phyloP scores from a whole-genome alignment of 2,797 vertebrate species.

The Schizothorax lantsangensis region DNA sequence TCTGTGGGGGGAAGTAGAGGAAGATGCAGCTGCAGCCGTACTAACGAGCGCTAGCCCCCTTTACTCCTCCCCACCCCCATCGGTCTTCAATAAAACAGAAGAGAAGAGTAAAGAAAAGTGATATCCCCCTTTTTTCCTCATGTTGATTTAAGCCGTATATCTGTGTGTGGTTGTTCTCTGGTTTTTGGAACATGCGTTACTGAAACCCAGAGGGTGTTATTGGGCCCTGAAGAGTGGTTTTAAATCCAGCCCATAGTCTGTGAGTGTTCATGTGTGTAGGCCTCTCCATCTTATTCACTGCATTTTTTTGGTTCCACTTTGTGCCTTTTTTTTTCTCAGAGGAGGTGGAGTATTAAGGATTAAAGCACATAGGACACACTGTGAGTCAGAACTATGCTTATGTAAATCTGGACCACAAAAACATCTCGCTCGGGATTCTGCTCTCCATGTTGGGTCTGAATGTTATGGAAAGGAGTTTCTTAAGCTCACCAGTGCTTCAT shows the following conservation, averaged over 20 bases:
- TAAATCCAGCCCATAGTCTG: slow-evolving; percentile 27
- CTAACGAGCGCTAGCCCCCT: slow-evolving; percentile 48
- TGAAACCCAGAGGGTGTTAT: slow-evolving; percentile 52
- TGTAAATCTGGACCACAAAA: slow-evolving; percentile 41
- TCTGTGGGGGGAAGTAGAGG: slow-evolving; percentile 51
- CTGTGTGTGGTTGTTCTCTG: slow-evolving; percentile 43
- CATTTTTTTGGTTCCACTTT: slow-evolving; percentile 32
- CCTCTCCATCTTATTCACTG: slow-evolving; percentile 5
- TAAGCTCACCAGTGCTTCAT: not conserved
- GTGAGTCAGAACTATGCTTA: slow-evolving; percentile 37
- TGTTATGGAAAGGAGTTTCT: not conserved
- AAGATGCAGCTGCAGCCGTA: slow-evolving; percentile 51
- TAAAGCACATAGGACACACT: not conserved
- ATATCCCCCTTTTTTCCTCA: slow-evolving; percentile 12
- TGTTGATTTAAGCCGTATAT: slow-evolving; percentile 47
- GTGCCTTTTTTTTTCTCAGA: slow-evolving; percentile 24
- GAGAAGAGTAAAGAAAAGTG: slow-evolving; percentile 35
- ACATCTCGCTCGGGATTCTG: slow-evolving; percentile 39
- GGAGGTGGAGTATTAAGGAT: slow-evolving; percentile 45
- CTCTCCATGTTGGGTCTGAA: slow-evolving; percentile 24
- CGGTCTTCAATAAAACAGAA: slow-evolving; percentile 31
- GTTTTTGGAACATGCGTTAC: slow-evolving; percentile 41
- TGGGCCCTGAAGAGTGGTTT: slow-evolving; percentile 24
- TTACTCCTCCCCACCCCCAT: slow-evolving; percentile 31
- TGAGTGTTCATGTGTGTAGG: slow-evolving; percentile 22